Evolutionary conservation across 1,140 invertebrate species (phyloP), one percentile per base, ranked within the genome.

Genomic region (Bicyclus anynana): DNA sequence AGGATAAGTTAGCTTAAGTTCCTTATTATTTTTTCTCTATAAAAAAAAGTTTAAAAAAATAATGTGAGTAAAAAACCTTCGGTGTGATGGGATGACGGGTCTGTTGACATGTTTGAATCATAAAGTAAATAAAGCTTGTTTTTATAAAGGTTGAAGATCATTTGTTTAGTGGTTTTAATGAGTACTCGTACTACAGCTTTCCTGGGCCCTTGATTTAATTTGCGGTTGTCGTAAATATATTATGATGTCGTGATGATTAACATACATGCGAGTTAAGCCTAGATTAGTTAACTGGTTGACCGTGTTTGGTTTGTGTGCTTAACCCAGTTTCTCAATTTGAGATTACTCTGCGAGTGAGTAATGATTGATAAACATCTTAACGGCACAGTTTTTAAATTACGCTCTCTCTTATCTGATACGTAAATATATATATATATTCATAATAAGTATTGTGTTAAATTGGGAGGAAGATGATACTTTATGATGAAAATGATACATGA

Each of bases 291-390:
- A 40, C 23, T 26, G 42, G 42, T 38, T 61, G 61, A 62, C 59
- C 53, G 65, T 55, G 49, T 62, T 62, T 66, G 33, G 49, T 52
- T 21, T 63, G 57, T 70, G 46, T 70, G 59, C 62, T 59, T 58
- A 62, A 62, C 68, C 68, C 47, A 71, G 56, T 67, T 71, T 65
- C 59, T 35, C 46, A 49, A 59, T 49, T 51, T 62, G 40, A 56
- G 62, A 67, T 57, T 60, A 59, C 29, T 65, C 38, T 51, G n/a
- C 21, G 57, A 48, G 46, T 59, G 54, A 40, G 49, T 54, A 63
- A 55, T 53, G 55, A 67, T 56, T 62, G 47, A 59, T 62, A 62
- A 67, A 59, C 42, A 59, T 62, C 37, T 53, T 27, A 40, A 40
- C 3, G 21, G 38, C 48, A 57, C 20, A 53, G 5, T 58, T 61